phyloP scores from a whole-genome alignment of 1,140 invertebrate genomes.

The Drosophila hydei region DNA sequence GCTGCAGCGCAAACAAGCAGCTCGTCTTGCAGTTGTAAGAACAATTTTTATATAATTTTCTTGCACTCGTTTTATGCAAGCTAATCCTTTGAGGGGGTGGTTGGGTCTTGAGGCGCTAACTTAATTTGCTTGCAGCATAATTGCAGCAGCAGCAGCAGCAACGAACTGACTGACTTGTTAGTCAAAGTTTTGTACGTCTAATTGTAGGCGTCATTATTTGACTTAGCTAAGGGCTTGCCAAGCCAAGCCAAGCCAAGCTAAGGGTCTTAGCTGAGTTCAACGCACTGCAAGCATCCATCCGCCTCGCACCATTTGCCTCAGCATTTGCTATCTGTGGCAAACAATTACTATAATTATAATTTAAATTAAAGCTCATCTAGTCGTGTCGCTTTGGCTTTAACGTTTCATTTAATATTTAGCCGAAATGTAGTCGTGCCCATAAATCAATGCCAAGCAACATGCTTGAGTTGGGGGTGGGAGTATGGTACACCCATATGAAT shows the following conservation, averaged over 20 bases:
- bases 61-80: constrained; percentile 45
- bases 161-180: constrained; percentile 53
- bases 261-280: constrained; percentile 25
- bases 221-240: constrained; percentile 19
- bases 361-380: constrained; percentile 50
- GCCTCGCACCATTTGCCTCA: too few species aligned
- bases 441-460: constrained; percentile 77
- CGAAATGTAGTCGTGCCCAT: constrained; percentile 63
- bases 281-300: constrained; percentile 1
- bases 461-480: constrained; percentile 9
- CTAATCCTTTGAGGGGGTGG: constrained; percentile 15
- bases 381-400: constrained; percentile 47
- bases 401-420: constrained; percentile 78
- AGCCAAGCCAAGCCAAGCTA: constrained; percentile 5
- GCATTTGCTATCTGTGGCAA: constrained; percentile 11
- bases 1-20: constrained; percentile 55
- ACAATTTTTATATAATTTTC: constrained; percentile 61
- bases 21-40: constrained; percentile 59
- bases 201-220: constrained; percentile 77
- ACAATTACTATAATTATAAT: constrained; percentile 54
- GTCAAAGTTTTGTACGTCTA: constrained; percentile 64
- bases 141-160: constrained; percentile 49
- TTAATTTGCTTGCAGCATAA: constrained; percentile 67
- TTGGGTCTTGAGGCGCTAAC: constrained; percentile 53
- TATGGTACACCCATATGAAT: constrained; percentile 66